Base-by-base conservation (phyloP, 1,140 invertebrate genomes). In the Zaprionus lachaisei region DNA sequence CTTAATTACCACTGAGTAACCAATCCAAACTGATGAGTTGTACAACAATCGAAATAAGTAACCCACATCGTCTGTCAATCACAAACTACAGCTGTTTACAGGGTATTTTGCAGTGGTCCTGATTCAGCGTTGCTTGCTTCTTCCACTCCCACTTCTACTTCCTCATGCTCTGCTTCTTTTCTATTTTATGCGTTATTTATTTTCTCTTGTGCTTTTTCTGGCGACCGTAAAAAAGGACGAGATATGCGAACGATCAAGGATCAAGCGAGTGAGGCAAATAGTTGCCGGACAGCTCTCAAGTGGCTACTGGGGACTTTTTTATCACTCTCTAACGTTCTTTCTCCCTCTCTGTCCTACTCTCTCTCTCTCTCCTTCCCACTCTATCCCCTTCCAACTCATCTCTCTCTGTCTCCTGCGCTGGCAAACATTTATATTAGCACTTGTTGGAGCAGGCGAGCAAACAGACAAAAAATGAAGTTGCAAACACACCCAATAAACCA, bases 381-480 rank as follows among this genome's bases (percentile, higher is more conserved):
- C 12, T 38, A 6, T 38, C 14, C 24, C 15, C n/a, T 14, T 44
- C 6, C 1, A 6, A 58, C 37, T 58, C 26, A 9, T 24, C 1
- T 37, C n/a, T 56, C 41, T 34, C 26, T 47, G 1, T 17, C 6
- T 7, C 41, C 15, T 44, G 37, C 12, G 20, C 41, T 64, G 34
- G 26, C 63, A 75, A 79, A 77, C 72, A 79, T 81, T 81, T 85
- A 69, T 76, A 71, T 73, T 80, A 69, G 67, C 76, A 81, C 74
- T 84, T 84, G 78, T 80, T 84, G 67, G 73, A 67, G 49, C 49
- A 44, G 62, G 28, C 31, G 34, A 44, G 41, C 41, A 41, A 44
- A 22, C 31, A 54, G 38, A 28, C 55, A 77, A 71, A 57, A 77
- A 80, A 77, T 84, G 49, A 84, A 84, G 61, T 80, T 64, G 58